Evolutionary conservation across 2,113 vertebrate genomes (phyloP).

Genomic region (Triplophysa siluroides): DNA sequence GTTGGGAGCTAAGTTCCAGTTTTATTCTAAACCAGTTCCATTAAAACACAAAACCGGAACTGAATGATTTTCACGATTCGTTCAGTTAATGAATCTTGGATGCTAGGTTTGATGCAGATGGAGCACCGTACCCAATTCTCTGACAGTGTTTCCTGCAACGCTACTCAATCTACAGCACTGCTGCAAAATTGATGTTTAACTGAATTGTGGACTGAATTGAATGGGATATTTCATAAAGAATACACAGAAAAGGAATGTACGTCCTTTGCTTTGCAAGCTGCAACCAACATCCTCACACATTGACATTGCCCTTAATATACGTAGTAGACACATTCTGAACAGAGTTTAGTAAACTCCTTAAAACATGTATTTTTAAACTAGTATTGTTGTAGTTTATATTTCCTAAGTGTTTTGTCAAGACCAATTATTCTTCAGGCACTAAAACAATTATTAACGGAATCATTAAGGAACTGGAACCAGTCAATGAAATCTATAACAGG

Average conservation of each 20-base stretch:
- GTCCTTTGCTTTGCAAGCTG: no score
- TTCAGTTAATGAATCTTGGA: background rate
- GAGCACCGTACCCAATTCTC: no score
- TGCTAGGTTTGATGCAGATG: background rate
- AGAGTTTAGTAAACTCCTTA: no score
- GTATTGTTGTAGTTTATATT: background rate
- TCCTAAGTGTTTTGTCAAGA: background rate
- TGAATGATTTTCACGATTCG: background rate
- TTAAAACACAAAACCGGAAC: background rate
- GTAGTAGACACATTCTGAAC: no score
- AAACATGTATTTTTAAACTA: no score
- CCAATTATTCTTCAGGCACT: background rate
- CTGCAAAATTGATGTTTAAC: background rate
- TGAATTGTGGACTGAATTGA: background rate
- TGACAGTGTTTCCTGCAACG: background rate
- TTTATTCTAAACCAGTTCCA: background rate
- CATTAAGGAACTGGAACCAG: background rate
- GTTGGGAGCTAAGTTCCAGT: background rate
- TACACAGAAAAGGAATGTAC: background rate
- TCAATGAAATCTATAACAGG: background rate
- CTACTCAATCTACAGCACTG: background rate
- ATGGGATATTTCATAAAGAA: background rate
- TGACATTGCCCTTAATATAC: no score
- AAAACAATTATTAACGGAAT: background rate
- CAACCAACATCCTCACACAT: no score